phyloP scores from a whole-genome alignment of 2,888 invertebrate genomes.

The Candidula unifasciata region DNA sequence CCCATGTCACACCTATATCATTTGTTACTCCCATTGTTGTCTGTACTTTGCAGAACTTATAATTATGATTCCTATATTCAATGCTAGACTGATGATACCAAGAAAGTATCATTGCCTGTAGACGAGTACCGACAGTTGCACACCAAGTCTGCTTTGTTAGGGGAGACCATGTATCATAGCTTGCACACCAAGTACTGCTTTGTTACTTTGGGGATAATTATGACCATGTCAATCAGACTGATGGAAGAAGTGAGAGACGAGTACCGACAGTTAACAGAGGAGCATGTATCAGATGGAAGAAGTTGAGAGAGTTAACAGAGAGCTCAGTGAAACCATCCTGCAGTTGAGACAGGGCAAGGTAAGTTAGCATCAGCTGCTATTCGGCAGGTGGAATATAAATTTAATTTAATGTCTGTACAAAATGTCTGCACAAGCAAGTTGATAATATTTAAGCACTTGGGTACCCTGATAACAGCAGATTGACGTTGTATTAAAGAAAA shows the following conservation, averaged over 20 bases:
- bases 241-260: too few species aligned
- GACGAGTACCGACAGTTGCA: constrained; percentile 61
- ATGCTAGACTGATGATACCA: constrained; percentile 38
- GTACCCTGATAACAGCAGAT: too few species aligned
- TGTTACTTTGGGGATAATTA: too few species aligned
- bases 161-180: constrained; percentile 62
- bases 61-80: not conserved
- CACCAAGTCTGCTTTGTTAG: constrained; percentile 60
- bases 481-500: too few species aligned
- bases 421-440: too few species aligned
- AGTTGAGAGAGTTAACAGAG: constrained; percentile 63
- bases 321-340: constrained; percentile 65
- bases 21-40: not conserved
- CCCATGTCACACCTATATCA: not conserved
- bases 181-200: too few species aligned
- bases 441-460: too few species aligned
- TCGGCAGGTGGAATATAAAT: too few species aligned
- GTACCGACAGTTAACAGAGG: constrained; percentile 59
- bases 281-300: constrained; percentile 64
- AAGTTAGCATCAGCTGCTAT: not conserved
- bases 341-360: constrained; percentile 67
- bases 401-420: too few species aligned
- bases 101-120: constrained; percentile 58
- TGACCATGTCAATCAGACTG: too few species aligned
- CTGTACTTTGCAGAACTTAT: not conserved